phyloP scores from a whole-genome alignment of 1,140 invertebrate species.

The Pogonomyrmex californicus region DNA sequence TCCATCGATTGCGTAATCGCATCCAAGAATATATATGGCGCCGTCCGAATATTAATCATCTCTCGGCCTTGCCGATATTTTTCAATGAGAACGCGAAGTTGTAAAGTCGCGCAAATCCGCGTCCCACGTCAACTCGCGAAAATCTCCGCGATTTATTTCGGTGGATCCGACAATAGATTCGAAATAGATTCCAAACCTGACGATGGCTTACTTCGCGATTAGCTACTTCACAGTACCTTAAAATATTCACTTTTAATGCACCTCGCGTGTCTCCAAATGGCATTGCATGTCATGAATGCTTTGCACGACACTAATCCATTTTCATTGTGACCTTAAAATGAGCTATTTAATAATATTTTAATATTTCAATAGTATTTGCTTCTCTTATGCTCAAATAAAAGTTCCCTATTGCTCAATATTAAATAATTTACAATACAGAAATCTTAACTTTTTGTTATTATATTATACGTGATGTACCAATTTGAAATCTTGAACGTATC shows the following conservation, averaged over 20 bases:
- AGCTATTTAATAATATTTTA: constrained; percentile 18
- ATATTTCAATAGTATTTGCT: background rate
- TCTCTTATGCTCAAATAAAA: no score
- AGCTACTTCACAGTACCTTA: background rate
- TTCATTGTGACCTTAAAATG: constrained; percentile 30
- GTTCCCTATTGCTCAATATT: background rate
- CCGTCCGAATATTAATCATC: constrained; percentile 27
- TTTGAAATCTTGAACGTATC: background rate
- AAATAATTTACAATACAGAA: background rate
- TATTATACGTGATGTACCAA: background rate
- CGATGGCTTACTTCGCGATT: constrained; percentile 23
- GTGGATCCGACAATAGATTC: constrained; percentile 9
- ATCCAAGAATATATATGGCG: constrained; percentile 22
- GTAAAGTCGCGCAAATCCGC: background rate
- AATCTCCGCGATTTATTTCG: constrained; percentile 24
- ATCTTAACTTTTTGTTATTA: background rate
- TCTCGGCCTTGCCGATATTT: constrained; percentile 31
- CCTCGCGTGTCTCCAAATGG: constrained; percentile 11
- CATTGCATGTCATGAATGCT: constrained; percentile 38
- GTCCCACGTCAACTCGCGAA: background rate
- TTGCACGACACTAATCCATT: constrained; percentile 26
- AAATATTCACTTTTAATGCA: constrained; percentile 36
- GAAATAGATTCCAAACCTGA: background rate
- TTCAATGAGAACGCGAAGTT: constrained; percentile 41
- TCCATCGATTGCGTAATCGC: constrained; percentile 65